These are phyloP conservation scores for Drosophila dunni DNA, from an alignment of 1,140 invertebrate genomes.

Conservation along the genomic window DNA sequence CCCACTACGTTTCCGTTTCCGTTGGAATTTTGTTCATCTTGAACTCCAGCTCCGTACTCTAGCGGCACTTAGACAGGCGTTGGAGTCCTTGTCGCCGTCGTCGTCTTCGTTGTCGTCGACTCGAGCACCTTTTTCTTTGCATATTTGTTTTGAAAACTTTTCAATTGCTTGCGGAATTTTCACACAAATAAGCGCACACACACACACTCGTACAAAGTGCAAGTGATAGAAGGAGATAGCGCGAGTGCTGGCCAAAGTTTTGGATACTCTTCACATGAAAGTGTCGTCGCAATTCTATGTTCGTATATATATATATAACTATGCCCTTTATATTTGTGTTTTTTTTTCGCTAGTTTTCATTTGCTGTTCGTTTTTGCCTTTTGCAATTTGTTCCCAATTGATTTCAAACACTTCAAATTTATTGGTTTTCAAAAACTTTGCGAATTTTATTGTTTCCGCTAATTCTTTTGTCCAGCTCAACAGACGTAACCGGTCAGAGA, in stretches of 20 bases:
- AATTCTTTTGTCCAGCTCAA: constrained; percentile 75
- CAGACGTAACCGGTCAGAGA: constrained; percentile 29
- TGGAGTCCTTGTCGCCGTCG: constrained; percentile 19
- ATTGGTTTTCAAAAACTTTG: constrained; percentile 80
- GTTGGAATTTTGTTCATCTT: constrained; percentile 11
- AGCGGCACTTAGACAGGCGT: constrained; percentile 48
- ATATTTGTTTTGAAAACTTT: constrained; percentile 79
- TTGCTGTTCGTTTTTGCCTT: constrained; percentile 57
- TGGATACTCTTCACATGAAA: constrained; percentile 42
- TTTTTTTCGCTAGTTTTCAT: constrained; percentile 29
- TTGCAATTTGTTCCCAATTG: constrained; percentile 81
- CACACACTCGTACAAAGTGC: constrained; percentile 7
- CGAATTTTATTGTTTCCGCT: constrained; percentile 80
- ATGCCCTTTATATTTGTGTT: constrained; percentile 13
- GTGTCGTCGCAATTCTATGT: constrained; percentile 30
- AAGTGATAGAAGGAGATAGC: constrained; percentile 11
- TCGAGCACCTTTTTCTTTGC: constrained; percentile 77
- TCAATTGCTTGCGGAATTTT: constrained; percentile 68
- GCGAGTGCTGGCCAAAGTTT: constrained; percentile 20
- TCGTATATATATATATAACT: constrained; percentile 9
- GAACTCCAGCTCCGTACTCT: background rate
- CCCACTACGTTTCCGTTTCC: constrained; percentile 34
- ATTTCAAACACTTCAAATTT: constrained; percentile 81
- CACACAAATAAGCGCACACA: constrained; percentile 48
- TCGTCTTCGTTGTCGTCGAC: background rate